phyloP scores from a whole-genome alignment of 2,797 vertebrate genomes.

The Hydrolagus colliei region DNA sequence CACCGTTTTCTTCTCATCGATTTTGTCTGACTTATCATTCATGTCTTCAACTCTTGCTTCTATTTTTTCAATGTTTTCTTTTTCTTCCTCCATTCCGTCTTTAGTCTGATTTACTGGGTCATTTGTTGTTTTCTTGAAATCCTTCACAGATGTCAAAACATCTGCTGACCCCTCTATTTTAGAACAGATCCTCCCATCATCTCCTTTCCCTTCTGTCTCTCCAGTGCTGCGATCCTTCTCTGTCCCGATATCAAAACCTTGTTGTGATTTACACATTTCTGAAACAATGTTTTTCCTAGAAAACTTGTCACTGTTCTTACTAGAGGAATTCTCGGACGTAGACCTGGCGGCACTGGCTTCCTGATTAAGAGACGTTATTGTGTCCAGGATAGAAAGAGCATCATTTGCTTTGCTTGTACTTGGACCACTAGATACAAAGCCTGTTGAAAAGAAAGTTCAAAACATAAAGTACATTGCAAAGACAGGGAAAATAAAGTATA shows the following conservation, averaged over 20 bases:
- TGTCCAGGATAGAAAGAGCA: constrained; percentile 87
- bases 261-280: constrained; percentile 42
- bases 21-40: constrained; percentile 35
- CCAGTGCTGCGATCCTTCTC: constrained; percentile 61
- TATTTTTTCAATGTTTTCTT: constrained; percentile 48
- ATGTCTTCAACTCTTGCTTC: constrained; percentile 52
- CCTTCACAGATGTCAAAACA: constrained; percentile 49
- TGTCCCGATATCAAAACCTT: constrained; percentile 44
- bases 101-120: constrained; percentile 46
- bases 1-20: constrained; percentile 52
- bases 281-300: constrained; percentile 47
- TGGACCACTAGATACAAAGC: constrained; percentile 53
- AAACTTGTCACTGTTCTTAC: constrained; percentile 51
- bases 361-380: constrained; percentile 80
- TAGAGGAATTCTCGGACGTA: constrained; percentile 51
- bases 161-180: constrained; percentile 54
- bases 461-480: neutral
- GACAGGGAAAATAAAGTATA: constrained; percentile 38
- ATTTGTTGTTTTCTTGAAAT: constrained; percentile 56
- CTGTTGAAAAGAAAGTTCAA: constrained; percentile 41
- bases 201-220: constrained; percentile 56
- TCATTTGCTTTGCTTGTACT: constrained; percentile 58
- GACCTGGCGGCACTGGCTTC: constrained; percentile 71
- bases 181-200: constrained; percentile 45
- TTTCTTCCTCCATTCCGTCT: constrained; percentile 17